phyloP scores from a whole-genome alignment of 1,140 invertebrate species.

The Cydia pomonella region DNA sequence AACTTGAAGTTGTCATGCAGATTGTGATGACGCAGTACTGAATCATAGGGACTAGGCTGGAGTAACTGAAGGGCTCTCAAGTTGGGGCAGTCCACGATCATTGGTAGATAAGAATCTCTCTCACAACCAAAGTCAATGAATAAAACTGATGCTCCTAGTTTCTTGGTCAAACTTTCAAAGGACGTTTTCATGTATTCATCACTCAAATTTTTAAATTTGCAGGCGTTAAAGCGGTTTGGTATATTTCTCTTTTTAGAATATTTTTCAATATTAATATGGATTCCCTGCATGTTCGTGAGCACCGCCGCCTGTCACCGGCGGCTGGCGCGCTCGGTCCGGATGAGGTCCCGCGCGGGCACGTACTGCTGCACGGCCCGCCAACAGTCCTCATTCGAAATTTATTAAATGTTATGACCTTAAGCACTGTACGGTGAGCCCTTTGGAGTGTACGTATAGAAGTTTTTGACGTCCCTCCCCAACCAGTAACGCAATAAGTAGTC shows the following conservation, averaged over 20 bases:
- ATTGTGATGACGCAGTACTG: neutral
- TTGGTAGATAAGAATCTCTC: neutral
- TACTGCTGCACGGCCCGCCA: neutral
- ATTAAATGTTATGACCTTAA: too few relatives aligned
- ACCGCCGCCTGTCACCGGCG: neutral
- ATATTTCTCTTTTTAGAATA: too few relatives aligned
- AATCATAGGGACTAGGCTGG: too few relatives aligned
- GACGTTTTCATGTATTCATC: too few relatives aligned
- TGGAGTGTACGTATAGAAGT: too few relatives aligned
- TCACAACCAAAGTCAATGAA: neutral
- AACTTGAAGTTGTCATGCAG: neutral
- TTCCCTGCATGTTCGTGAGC: neutral
- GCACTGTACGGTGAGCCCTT: too few relatives aligned
- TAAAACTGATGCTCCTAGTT: neutral
- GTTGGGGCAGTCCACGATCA: neutral
- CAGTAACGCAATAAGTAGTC: too few relatives aligned
- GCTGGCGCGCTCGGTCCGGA: neutral
- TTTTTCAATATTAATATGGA: too few relatives aligned
- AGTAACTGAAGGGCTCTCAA: neutral
- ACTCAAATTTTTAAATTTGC: too few relatives aligned
- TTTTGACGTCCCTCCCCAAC: too few relatives aligned
- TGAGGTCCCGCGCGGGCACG: neutral
- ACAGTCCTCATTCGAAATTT: slow-evolving; percentile 1
- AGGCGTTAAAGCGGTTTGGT: too few relatives aligned
- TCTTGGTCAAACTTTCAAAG: neutral